Percentiles rank a stretch among this genome's conserved stretches.
phyloP scores from a whole-genome alignment of 2,888 invertebrate genomes.

The Andricus quercusramuli region DNA sequence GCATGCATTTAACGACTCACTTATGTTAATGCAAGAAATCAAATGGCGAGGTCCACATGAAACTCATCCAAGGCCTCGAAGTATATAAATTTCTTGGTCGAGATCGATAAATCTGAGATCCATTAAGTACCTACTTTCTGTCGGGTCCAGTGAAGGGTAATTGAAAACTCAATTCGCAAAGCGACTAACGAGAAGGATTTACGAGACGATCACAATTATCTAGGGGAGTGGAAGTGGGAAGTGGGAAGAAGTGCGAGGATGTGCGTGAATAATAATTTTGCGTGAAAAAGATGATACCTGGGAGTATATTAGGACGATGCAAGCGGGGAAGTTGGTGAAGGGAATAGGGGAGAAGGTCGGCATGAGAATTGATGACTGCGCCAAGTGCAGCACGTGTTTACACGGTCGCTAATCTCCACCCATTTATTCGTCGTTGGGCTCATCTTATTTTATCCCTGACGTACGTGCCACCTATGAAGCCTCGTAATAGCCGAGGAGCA shows the following conservation, averaged over 20 bases:
- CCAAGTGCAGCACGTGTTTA: constrained; percentile 46
- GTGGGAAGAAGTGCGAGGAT: neutral
- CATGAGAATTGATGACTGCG: constrained; percentile 44
- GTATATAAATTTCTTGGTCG: constrained; percentile 38
- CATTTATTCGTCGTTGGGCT: constrained; percentile 43
- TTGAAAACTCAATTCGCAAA: constrained; percentile 39
- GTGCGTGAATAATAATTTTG: constrained; percentile 44
- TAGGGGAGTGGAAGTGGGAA: constrained; percentile 9
- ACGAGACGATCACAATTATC: constrained; percentile 24
- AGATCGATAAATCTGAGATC: constrained; percentile 37
- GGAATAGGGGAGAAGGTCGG: constrained; percentile 33
- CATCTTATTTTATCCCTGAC: constrained; percentile 44
- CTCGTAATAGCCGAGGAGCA: constrained; percentile 25
- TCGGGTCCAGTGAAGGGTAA: constrained; percentile 41
- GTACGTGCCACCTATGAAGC: constrained; percentile 40
- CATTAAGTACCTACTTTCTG: constrained; percentile 40
- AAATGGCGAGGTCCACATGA: constrained; percentile 24
- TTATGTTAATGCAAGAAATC: constrained; percentile 38
- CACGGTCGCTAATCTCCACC: constrained; percentile 46
- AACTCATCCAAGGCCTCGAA: constrained; percentile 21
- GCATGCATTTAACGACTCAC: constrained; percentile 27
- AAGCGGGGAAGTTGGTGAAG: constrained; percentile 36
- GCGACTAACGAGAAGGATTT: constrained; percentile 40
- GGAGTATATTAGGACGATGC: constrained; percentile 11
- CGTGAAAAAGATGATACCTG: constrained; percentile 23